These are phyloP conservation scores for Volucella bombylans DNA, from an alignment of 2,888 invertebrate genomes.

Conservation along the genomic window DNA sequence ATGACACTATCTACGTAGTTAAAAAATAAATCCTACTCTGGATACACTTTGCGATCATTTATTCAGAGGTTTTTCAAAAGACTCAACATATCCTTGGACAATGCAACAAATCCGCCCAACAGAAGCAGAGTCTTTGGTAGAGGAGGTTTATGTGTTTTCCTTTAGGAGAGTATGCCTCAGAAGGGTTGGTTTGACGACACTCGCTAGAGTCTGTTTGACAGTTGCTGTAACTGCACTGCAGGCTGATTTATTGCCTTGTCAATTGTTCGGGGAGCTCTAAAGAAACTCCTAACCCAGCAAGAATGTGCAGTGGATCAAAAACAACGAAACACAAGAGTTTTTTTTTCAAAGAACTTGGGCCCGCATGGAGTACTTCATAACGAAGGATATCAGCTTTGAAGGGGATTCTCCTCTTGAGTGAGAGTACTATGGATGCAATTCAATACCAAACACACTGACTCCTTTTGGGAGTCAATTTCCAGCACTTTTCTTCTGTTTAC, in stretches of 20 bases:
- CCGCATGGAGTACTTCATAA: neutral
- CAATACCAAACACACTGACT: slow-evolving; percentile 1
- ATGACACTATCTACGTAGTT: slow-evolving; percentile 12
- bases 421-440: neutral
- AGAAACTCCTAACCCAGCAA: neutral
- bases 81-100: slow-evolving; percentile 21
- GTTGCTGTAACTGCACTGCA: slow-evolving; percentile 15
- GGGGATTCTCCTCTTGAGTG: slow-evolving; percentile 18
- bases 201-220: slow-evolving; percentile 30
- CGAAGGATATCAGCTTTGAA: slow-evolving; percentile 33
- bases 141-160: neutral
- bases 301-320: slow-evolving; percentile 26
- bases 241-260: slow-evolving; percentile 51
- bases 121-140: neutral
- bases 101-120: slow-evolving; percentile 21
- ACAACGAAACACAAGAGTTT: neutral
- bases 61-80: slow-evolving; percentile 23
- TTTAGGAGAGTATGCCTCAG: neutral
- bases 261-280: slow-evolving; percentile 33
- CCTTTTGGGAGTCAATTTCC: slow-evolving; percentile 5
- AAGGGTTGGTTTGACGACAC: slow-evolving; percentile 17
- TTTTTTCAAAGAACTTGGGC: neutral
- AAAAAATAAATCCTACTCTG: slow-evolving; percentile 16
- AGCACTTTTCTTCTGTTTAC: neutral
- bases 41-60: slow-evolving; percentile 34